These are phyloP conservation scores for Toxotes chatareus DNA, from an alignment of 2,113 vertebrate genomes.

Conservation along the genomic window DNA sequence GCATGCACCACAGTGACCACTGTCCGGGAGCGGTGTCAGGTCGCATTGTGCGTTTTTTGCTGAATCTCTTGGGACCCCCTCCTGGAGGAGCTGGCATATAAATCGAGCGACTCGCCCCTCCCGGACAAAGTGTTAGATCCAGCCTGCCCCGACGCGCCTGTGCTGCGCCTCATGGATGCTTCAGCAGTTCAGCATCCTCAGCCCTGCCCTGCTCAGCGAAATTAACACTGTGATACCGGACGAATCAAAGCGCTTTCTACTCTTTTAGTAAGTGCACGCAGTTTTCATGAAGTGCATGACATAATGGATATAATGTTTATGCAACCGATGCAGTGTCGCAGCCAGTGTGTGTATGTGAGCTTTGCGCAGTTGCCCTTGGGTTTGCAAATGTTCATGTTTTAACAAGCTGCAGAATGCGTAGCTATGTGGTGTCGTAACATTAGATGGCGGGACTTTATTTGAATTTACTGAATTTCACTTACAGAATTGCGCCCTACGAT, in stretches of 20 bases:
- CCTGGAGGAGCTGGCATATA: constrained; percentile 71
- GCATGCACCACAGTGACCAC: constrained; percentile 36
- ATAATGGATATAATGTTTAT: neutral
- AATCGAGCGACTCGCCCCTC: constrained; percentile 66
- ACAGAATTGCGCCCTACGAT: neutral
- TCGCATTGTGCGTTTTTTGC: constrained; percentile 27
- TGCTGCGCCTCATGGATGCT: constrained; percentile 81
- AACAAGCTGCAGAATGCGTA: constrained; percentile 22
- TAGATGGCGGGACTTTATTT: constrained; percentile 16
- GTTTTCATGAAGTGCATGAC: constrained; percentile 8
- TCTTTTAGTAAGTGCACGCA: constrained; percentile 63
- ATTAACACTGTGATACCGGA: constrained; percentile 48
- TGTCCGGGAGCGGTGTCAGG: constrained; percentile 51
- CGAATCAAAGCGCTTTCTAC: constrained; percentile 34
- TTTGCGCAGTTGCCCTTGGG: constrained; percentile 27
- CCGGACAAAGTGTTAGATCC: constrained; percentile 60
- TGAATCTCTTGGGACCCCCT: constrained; percentile 63
- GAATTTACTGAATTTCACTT: constrained; percentile 4
- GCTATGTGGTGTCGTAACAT: neutral
- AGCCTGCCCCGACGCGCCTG: constrained; percentile 68
- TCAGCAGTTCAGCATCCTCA: constrained; percentile 79
- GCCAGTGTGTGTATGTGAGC: constrained; percentile 6
- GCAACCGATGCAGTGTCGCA: constrained; percentile 27
- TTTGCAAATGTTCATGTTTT: constrained; percentile 13
- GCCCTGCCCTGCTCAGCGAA: constrained; percentile 68